These are phyloP conservation scores for Ormyrus labotus DNA, from an alignment of 2,888 invertebrate genomes.

Conservation along the genomic window DNA sequence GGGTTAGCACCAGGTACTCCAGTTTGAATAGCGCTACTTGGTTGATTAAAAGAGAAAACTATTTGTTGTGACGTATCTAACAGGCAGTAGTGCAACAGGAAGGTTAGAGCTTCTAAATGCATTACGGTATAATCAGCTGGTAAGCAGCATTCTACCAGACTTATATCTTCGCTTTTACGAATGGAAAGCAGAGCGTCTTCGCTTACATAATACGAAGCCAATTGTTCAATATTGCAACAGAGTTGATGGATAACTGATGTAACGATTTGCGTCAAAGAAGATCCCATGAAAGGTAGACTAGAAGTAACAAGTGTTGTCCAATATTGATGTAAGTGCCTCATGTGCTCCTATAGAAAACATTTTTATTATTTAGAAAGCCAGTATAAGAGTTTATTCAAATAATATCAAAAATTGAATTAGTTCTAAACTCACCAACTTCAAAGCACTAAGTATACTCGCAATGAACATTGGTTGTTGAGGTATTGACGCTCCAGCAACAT, in stretches of 20 bases:
- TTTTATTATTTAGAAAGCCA: conserved; percentile 5
- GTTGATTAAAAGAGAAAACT: conserved; percentile 79
- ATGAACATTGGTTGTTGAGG: conserved; percentile 91
- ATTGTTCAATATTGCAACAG: conserved; percentile 85
- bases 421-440: conserved; percentile 77
- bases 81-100: conserved; percentile 88
- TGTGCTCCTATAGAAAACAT: conserved; percentile 77
- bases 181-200: conserved; percentile 63
- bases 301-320: conserved; percentile 90
- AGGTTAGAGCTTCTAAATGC: conserved; percentile 86
- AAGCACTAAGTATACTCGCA: conserved; percentile 85
- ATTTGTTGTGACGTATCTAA: conserved; percentile 82
- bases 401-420: not conserved
- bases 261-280: conserved; percentile 85
- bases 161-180: conserved; percentile 67
- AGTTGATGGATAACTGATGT: conserved; percentile 88
- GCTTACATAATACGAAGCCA: conserved; percentile 72
- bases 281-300: conserved; percentile 87
- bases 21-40: conserved; percentile 77
- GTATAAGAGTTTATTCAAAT: not conserved
- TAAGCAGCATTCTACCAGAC: conserved; percentile 76
- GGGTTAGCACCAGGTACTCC: conserved; percentile 79
- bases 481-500: conserved; percentile 81
- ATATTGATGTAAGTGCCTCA: conserved; percentile 86
- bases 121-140: conserved; percentile 88